Evolutionary conservation across 1,140 invertebrate genomes (phyloP).

Genomic region (Hyposmocoma kahamanoa): DNA sequence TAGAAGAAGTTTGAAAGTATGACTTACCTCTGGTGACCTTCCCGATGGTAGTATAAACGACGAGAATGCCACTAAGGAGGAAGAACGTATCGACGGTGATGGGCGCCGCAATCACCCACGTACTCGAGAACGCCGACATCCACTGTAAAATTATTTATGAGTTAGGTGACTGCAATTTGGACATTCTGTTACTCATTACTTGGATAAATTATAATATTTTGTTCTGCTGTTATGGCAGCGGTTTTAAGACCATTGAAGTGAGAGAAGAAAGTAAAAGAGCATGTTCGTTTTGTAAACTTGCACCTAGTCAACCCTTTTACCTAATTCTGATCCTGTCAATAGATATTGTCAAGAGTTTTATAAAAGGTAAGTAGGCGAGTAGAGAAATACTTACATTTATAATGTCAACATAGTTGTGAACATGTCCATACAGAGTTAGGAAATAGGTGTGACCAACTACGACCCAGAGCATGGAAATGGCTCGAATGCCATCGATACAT

Average conservation of each 20-base stretch:
- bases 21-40: constrained; percentile 24
- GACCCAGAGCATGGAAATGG: constrained; percentile 79
- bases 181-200: no score
- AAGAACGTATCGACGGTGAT: constrained; percentile 39
- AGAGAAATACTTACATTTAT: constrained; percentile 20
- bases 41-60: constrained; percentile 27
- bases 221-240: no score
- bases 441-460: constrained; percentile 74
- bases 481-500: constrained; percentile 73
- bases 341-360: no score
- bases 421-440: constrained; percentile 30
- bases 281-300: no score
- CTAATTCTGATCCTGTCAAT: no score
- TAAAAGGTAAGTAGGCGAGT: background rate
- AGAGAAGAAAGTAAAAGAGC: no score
- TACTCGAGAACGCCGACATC: constrained; percentile 14
- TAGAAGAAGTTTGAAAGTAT: no score
- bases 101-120: constrained; percentile 26
- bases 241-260: no score
- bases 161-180: background rate
- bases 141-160: constrained; percentile 19
- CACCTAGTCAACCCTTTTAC: no score
- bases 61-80: constrained; percentile 29
- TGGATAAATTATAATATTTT: no score
- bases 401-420: constrained; percentile 39